Evolutionary conservation across 2,888 invertebrate genomes (phyloP), one percentile per base, ranked within the genome.

Genomic region (Trileptium ribeirensis): DNA sequence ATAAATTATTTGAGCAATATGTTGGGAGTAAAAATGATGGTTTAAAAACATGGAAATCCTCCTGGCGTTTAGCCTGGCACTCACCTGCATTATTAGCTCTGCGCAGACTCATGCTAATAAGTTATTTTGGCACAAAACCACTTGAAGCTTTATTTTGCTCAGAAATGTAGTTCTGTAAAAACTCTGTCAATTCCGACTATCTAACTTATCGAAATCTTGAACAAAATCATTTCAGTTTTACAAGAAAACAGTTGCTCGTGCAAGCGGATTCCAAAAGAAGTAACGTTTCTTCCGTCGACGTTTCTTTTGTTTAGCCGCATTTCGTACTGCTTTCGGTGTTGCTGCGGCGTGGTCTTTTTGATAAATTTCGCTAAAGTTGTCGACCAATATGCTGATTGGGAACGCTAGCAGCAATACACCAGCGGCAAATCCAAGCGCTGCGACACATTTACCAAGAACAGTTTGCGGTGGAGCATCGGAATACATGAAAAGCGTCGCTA

Each of bases 401-500:
- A 75, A 75, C 29, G 77, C 77, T n/a, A 75, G 77, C 36, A 75
- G 77, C 3, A 75, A 36, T 3, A 75, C 77, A 36, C 77, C 77
- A 24, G 77, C 77, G 77, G 38, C 39, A 39, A 75, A 75, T 75
- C 77, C 77, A 24, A 33, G n/a, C 38, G 77, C 36, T 8, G 77
- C 77, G 31, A 75, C 39, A 36, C 36, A 39, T 75, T 75, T 75
- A n/a, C 77, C 77, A n/a, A 75, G 39, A 19, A 75, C n/a, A 3
- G 77, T 75, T n/a, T 33, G 8, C 8, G 77, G 77, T 19, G 77
- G 77, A 3, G 77, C 77, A 38, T 75, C 77, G 15, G 77, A 75
- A 39, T 75, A 75, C 77, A 75, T 75, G 77, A 75, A 75, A n/a
- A 75, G 37, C 24, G 77, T 75, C 3, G 77, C 77, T 75, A 39